Evolutionary conservation across 2,888 invertebrate genomes (phyloP).

Genomic region (Tinea pellionella): DNA sequence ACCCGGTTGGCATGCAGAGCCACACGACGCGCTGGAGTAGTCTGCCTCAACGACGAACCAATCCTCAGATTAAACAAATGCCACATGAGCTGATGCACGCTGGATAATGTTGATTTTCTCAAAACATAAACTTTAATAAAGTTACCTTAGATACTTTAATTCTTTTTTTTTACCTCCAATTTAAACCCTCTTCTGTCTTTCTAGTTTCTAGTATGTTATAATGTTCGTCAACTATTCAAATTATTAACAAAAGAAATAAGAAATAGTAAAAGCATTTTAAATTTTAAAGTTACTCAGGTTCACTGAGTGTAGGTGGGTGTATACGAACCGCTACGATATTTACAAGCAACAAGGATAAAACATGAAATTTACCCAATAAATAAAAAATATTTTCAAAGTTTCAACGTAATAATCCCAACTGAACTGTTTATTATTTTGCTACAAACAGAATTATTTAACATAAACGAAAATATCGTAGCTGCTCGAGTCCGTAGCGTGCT

Average conservation of each 20-base stretch:
- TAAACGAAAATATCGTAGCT: not conserved
- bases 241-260: too few species aligned
- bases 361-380: conserved; percentile 5
- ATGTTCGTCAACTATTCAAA: too few species aligned
- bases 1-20: conserved; percentile 10
- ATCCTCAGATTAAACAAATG: conserved; percentile 18
- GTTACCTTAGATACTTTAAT: too few species aligned
- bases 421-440: conserved; percentile 7
- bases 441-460: not conserved
- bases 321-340: not conserved
- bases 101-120: too few species aligned
- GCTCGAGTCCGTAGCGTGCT: conserved; percentile 25
- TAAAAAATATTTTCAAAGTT: conserved; percentile 3
- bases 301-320: not conserved
- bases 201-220: too few species aligned
- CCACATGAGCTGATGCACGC: too few species aligned
- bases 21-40: conserved; percentile 10
- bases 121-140: too few species aligned
- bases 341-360: not conserved
- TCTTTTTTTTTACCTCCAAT: too few species aligned
- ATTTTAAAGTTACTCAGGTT: not conserved
- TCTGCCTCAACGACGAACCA: not conserved
- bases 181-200: too few species aligned
- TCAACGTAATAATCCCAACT: conserved; percentile 6
- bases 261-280: too few species aligned